phyloP scores from a whole-genome alignment of 2,113 vertebrate species.

The Anhinga rufa region DNA sequence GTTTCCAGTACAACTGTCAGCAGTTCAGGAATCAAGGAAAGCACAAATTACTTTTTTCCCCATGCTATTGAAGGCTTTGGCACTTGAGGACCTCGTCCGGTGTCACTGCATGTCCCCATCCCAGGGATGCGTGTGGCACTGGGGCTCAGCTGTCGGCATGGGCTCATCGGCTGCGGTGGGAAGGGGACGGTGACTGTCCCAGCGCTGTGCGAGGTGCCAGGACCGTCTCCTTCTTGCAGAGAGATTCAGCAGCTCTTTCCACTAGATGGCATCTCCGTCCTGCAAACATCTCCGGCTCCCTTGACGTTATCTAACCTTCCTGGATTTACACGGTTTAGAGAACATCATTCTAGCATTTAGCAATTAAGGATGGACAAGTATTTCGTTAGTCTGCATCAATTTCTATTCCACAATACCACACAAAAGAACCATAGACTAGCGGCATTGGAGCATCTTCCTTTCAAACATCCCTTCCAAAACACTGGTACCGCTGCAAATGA shows the following conservation, averaged over 20 bases:
- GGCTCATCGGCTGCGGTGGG: no score
- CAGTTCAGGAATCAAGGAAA: not conserved
- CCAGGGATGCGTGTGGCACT: not conserved
- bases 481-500: not conserved
- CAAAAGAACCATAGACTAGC: not conserved
- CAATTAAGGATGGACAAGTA: not conserved
- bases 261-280: conserved; percentile 63
- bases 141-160: no score
- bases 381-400: not conserved
- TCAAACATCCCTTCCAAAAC: not conserved
- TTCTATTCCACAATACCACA: not conserved
- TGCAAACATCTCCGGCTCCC: not conserved
- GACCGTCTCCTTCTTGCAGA: not conserved
- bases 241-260: not conserved
- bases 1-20: not conserved
- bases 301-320: not conserved
- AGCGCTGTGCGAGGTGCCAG: not conserved
- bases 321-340: not conserved
- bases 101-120: accelerated
- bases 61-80: not conserved
- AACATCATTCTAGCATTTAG: not conserved
- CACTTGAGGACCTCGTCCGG: not conserved
- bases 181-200: no score
- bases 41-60: not conserved
- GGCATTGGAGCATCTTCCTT: not conserved